Evolutionary conservation across 2,113 vertebrate species (phyloP).

Genomic region (Muscicapa adusta): DNA sequence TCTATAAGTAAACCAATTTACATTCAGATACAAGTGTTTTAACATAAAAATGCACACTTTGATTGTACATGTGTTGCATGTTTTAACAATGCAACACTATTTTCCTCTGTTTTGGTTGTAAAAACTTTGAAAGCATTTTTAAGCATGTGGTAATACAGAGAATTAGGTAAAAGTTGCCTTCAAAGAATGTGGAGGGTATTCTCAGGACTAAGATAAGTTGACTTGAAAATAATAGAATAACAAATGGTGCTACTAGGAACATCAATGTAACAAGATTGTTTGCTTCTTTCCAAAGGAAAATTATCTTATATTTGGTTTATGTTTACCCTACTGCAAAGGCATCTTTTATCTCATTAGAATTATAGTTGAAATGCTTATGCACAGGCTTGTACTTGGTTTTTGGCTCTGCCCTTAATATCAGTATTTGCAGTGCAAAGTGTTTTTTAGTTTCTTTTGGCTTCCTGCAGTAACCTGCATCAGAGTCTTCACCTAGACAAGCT

Average conservation of each 20-base stretch:
- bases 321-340: not conserved
- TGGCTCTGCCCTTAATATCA: not conserved
- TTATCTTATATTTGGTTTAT: not conserved
- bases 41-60: not conserved
- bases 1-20: not conserved
- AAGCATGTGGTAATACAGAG: not conserved
- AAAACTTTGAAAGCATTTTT: not conserved
- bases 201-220: not conserved
- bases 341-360: not conserved
- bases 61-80: too few relatives aligned
- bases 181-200: not conserved
- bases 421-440: not conserved
- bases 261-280: not conserved
- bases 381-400: not conserved
- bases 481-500: not conserved
- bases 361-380: not conserved
- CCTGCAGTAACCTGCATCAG: not conserved
- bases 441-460: not conserved
- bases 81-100: not conserved
- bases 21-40: not conserved
- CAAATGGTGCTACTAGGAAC: not conserved
- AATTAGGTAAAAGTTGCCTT: not conserved
- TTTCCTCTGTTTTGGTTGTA: not conserved
- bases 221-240: not conserved
- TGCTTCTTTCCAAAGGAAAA: not conserved